Percentiles rank a stretch among this genome's conserved stretches.
Evolutionary conservation across 1,140 invertebrate genomes (phyloP).

Genomic region (Brachionus asplanchnoidis): DNA sequence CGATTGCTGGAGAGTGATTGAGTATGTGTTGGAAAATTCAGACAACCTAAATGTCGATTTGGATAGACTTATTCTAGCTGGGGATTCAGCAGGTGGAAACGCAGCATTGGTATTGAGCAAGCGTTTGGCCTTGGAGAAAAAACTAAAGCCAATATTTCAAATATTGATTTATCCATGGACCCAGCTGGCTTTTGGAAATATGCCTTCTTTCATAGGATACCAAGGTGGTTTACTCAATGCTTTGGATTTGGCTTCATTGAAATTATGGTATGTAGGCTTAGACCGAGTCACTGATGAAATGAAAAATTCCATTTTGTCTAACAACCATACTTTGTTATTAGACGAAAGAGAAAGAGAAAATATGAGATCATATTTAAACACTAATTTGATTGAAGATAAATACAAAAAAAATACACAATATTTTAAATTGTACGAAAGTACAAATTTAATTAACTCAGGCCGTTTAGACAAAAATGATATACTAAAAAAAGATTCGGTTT

Average conservation of each 20-base stretch:
- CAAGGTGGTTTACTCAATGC: background rate
- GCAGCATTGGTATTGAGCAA: background rate
- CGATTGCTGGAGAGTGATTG: background rate
- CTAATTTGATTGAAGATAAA: background rate
- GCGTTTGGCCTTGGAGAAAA: background rate
- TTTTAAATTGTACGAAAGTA: background rate
- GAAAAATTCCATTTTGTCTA: background rate
- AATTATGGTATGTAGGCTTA: conserved; percentile 24
- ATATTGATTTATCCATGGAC: conserved; percentile 19
- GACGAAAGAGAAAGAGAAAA: background rate
- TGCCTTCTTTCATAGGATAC: background rate
- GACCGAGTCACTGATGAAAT: background rate
- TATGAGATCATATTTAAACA: background rate
- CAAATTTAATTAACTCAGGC: background rate
- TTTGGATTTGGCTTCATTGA: background rate
- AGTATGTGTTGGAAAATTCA: background rate
- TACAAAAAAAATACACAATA: background rate
- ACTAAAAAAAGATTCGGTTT: background rate
- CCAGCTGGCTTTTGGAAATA: background rate
- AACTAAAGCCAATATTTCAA: background rate
- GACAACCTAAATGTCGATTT: background rate
- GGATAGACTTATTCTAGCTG: background rate
- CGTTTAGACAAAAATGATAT: background rate
- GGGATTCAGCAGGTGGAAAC: conserved; percentile 34
- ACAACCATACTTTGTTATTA: conserved; percentile 2